These are phyloP conservation scores for Dermolepida albohirtum DNA, from an alignment of 2,888 invertebrate genomes.

Conservation along the genomic window DNA sequence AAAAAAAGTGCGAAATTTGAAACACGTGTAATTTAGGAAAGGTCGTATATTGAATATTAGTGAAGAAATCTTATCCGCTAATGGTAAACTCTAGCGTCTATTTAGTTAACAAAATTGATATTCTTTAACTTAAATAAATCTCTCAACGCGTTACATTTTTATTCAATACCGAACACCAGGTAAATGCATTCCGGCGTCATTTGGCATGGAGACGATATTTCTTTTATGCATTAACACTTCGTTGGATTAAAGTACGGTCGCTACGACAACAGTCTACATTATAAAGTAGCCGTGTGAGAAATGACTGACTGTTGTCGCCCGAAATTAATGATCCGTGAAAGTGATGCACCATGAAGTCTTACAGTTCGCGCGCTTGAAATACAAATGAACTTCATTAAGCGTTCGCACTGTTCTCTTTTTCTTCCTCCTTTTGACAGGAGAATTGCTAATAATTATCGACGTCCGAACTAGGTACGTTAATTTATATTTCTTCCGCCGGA, in stretches of 20 bases:
- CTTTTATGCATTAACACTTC: conserved; percentile 13
- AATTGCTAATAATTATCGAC: conserved; percentile 21
- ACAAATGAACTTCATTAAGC: conserved; percentile 30
- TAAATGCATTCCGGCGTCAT: neutral
- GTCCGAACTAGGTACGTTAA: too few relatives aligned
- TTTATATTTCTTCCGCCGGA: too few relatives aligned
- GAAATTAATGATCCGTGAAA: conserved; percentile 39
- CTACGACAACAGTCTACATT: neutral
- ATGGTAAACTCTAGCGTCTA: too few relatives aligned
- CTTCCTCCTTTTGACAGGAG: conserved; percentile 7
- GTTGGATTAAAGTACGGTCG: neutral
- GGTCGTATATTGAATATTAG: too few relatives aligned
- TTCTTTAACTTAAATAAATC: too few relatives aligned
- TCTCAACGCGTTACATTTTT: too few relatives aligned
- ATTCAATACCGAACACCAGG: too few relatives aligned
- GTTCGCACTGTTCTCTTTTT: conserved; percentile 5
- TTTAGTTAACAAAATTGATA: too few relatives aligned
- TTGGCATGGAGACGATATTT: neutral
- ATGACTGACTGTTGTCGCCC: conserved; percentile 20
- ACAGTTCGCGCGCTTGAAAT: conserved; percentile 10
- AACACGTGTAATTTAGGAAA: too few relatives aligned
- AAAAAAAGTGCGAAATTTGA: too few relatives aligned
- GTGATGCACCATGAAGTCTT: conserved; percentile 37
- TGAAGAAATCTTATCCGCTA: too few relatives aligned
- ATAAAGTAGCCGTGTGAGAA: neutral